These are phyloP conservation scores for Trachops cirrhosus DNA, from an alignment of 2,797 vertebrate species.

Conservation along the genomic window DNA sequence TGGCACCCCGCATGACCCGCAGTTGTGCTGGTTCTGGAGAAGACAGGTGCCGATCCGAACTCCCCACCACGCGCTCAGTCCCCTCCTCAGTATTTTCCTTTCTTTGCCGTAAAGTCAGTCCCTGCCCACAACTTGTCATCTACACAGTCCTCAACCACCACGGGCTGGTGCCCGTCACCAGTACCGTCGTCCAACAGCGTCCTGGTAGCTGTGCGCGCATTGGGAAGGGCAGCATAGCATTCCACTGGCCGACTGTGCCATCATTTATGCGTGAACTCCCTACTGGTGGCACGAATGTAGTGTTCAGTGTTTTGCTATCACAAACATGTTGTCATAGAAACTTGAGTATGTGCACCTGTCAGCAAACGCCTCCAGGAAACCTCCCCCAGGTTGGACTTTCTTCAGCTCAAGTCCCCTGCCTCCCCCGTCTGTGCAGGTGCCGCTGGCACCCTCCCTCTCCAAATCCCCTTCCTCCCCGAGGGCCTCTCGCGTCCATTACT, in stretches of 20 bases:
- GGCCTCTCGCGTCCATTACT: background rate
- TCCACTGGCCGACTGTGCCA: background rate
- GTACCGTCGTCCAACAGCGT: background rate
- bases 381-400: background rate
- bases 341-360: background rate
- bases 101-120: background rate
- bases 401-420: background rate
- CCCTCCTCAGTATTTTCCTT: background rate
- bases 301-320: background rate
- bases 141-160: background rate
- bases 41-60: background rate
- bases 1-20: background rate
- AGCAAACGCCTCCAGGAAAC: background rate
- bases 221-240: background rate
- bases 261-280: background rate
- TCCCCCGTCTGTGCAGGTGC: background rate
- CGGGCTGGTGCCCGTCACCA: background rate
- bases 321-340: background rate
- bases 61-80: background rate
- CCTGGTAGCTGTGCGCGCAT: background rate
- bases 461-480: background rate
- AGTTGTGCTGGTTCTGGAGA: background rate
- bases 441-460: background rate
- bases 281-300: background rate
- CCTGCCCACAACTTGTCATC: background rate